phyloP scores from a whole-genome alignment of 2,888 invertebrate species.

The Phasia obesa region DNA sequence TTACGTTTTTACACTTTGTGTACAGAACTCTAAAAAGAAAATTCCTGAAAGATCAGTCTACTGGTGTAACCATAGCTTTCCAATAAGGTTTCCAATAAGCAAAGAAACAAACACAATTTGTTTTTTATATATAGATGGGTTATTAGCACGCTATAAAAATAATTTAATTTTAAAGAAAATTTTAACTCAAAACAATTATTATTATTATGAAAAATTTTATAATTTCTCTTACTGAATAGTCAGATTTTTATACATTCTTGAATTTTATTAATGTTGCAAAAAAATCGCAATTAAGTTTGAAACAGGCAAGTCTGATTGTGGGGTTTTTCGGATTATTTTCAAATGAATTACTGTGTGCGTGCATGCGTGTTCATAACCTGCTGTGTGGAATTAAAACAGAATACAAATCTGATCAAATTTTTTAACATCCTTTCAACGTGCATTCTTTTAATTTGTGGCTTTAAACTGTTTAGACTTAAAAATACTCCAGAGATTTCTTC shows the following conservation, averaged over 20 bases:
- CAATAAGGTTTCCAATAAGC: too few relatives aligned
- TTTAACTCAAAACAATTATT: too few relatives aligned
- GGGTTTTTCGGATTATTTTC: constrained; percentile 14
- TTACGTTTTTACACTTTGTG: too few relatives aligned
- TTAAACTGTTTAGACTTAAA: constrained; percentile 47
- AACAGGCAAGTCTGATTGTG: constrained; percentile 7
- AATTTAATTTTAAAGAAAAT: too few relatives aligned
- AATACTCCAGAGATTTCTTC: constrained; percentile 1
- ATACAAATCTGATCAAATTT: constrained; percentile 55
- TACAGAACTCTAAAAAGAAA: too few relatives aligned
- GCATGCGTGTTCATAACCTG: constrained; percentile 59
- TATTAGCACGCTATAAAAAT: too few relatives aligned
- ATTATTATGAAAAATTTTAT: too few relatives aligned
- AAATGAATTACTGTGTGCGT: constrained; percentile 30
- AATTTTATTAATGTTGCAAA: not conserved
- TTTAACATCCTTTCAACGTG: not conserved
- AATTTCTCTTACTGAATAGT: not conserved
- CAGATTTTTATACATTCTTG: too few relatives aligned
- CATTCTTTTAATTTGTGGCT: constrained; percentile 8
- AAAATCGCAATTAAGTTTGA: constrained; percentile 10
- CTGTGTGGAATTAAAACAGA: constrained; percentile 49
- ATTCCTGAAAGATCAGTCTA: too few relatives aligned
- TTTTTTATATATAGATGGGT: too few relatives aligned
- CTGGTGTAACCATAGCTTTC: too few relatives aligned
- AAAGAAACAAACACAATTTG: too few relatives aligned